phyloP scores from a whole-genome alignment of 2,113 vertebrate genomes.

The Mustela nigripes region DNA sequence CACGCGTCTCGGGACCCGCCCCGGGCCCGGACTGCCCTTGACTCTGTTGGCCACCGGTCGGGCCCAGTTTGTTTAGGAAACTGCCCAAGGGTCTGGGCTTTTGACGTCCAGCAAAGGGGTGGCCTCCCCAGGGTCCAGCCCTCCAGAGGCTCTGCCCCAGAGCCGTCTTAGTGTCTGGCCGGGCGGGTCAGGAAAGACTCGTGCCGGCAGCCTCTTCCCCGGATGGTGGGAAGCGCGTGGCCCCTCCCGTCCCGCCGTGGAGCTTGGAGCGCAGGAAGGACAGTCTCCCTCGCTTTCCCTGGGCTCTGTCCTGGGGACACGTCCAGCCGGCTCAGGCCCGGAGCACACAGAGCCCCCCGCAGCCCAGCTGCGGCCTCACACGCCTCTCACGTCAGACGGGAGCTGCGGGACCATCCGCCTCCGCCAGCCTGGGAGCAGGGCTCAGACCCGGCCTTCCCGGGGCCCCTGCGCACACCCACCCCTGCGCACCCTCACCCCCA shows the following conservation, averaged over 20 bases:
- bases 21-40: not conserved
- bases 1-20: fast-evolving
- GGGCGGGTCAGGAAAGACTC: fast-evolving
- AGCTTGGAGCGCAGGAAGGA: not conserved
- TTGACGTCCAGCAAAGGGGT: not conserved
- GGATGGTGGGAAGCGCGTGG: too few species aligned
- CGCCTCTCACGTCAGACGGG: not conserved
- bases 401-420: fast-evolving
- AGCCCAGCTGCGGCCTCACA: fast-evolving
- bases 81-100: not conserved
- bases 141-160: fast-evolving
- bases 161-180: not conserved
- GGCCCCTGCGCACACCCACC: not conserved
- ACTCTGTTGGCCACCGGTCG: slow-evolving; percentile 14
- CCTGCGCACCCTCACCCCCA: too few species aligned
- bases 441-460: fast-evolving
- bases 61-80: slow-evolving; percentile 52
- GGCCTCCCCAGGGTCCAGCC: not conserved
- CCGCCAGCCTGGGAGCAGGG: fast-evolving
- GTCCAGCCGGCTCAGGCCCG: fast-evolving
- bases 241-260: fast-evolving
- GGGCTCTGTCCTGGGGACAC: not conserved
- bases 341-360: fast-evolving
- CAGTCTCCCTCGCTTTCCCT: not conserved
- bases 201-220: fast-evolving